Base-by-base conservation (phyloP, 64 coral and sea anemone species). In the Montipora sp. region DNA sequence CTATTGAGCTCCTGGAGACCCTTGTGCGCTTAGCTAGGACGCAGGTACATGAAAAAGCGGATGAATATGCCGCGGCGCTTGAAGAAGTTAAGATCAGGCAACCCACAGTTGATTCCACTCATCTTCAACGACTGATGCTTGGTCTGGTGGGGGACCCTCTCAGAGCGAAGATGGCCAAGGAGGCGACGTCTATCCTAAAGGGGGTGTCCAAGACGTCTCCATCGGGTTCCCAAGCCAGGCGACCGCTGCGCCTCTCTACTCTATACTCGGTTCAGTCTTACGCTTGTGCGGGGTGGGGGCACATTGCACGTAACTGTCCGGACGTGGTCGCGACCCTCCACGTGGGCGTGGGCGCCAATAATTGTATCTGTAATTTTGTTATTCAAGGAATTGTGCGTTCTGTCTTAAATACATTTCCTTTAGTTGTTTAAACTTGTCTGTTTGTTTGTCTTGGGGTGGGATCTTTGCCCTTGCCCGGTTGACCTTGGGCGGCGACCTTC, bases 1-100 rank as follows among this genome's bases (percentile, higher is more conserved):
- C 90, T 0, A 78, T 87, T 11, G 53, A 84, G 75, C 70, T 92
- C 23, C 20, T 92, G 10, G 12, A 87, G 36, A 27, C 80, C 57
- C 19, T 92, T 2, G 80, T 87, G 1, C 53, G 80, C 44, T 8
- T 84, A 2, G 81, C 80, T 45, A 9, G 73, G 18, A 79, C 84
- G 11, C 50, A 66, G 73, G 58, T 3, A 0, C 21, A 92, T 23
- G 53, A 18, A 2, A 92, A 92, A 21, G 68, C 68, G 4, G 68
- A 72, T 5, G 20, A 36, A 23, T 72, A 72, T 23, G 68, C 68
- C 19, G 68, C 68, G 68, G 68, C 19, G 3, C 68, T 72, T 3
- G 19, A 23, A 8, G 69, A 73, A 22, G 69, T 73, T 4, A 23
- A 23, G 5, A 19, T 20, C 20, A 9, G 3, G 0, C 7, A 21